phyloP scores from a whole-genome alignment of 2,797 vertebrate genomes.

The Mormyrus proboscirostris region DNA sequence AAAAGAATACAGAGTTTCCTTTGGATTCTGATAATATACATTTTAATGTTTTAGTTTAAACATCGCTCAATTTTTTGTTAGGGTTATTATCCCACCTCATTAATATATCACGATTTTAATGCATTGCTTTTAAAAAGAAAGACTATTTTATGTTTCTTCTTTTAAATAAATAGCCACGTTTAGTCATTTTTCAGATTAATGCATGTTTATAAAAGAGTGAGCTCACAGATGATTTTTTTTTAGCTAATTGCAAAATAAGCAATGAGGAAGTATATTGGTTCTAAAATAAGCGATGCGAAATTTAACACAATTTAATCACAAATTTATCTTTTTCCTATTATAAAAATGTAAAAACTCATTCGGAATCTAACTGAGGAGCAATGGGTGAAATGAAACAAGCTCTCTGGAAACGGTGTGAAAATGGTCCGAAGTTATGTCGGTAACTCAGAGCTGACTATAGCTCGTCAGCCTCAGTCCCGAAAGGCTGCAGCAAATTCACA shows the following conservation, averaged over 20 bases:
- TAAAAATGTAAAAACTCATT: neutral
- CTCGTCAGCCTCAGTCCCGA: neutral
- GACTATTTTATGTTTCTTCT: neutral
- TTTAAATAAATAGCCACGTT: neutral
- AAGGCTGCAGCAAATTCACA: neutral
- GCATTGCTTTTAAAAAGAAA: neutral
- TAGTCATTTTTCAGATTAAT: conserved; percentile 9
- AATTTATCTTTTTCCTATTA: neutral
- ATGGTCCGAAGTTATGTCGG: neutral
- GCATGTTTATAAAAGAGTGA: conserved; percentile 9
- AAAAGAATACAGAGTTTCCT: neutral
- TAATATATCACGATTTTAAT: conserved; percentile 10
- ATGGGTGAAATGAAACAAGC: neutral
- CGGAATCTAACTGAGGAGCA: neutral
- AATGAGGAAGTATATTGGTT: neutral
- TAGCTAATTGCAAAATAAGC: neutral
- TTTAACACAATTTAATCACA: neutral
- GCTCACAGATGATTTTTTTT: neutral
- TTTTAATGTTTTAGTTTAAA: conserved; percentile 5
- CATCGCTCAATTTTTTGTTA: neutral
- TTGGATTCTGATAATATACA: neutral
- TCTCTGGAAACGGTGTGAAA: neutral
- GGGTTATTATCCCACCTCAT: neutral
- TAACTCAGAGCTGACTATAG: neutral
- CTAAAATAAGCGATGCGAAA: neutral